phyloP scores from a whole-genome alignment of 2,888 invertebrate genomes.

The Ptycholaimellus sp. region DNA sequence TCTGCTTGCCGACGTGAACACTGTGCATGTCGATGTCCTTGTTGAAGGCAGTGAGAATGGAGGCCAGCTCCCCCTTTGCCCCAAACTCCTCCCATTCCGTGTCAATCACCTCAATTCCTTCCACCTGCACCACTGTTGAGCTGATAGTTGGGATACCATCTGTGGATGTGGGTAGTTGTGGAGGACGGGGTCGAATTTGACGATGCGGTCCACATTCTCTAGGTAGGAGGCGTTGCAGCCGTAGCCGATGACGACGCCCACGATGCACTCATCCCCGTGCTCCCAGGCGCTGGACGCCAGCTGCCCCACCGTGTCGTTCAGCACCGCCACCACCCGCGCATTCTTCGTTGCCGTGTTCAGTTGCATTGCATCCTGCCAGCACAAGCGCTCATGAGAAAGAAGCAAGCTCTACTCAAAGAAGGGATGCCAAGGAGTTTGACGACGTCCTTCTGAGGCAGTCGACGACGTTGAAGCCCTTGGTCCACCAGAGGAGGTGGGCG shows the following conservation, averaged over 20 bases:
- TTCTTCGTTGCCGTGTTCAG: conserved; percentile 22
- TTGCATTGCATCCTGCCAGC: conserved; percentile 23
- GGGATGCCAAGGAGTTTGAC: conserved; percentile 19
- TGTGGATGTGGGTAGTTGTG: conserved; percentile 17
- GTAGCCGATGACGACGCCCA: conserved; percentile 24
- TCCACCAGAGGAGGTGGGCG: conserved; percentile 25
- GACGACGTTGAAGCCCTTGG: conserved; percentile 24
- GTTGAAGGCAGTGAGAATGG: conserved; percentile 22
- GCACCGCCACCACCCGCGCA: conserved; percentile 24
- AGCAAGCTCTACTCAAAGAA: too few relatives aligned
- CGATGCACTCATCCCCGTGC: conserved; percentile 22
- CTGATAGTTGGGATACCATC: too few relatives aligned
- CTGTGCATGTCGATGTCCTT: conserved; percentile 19
- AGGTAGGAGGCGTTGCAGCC: conserved; percentile 25
- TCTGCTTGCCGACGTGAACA: conserved; percentile 24
- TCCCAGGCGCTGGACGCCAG: conserved; percentile 22
- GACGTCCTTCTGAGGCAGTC: conserved; percentile 25
- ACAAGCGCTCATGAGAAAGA: too few relatives aligned
- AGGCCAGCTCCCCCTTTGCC: conserved; percentile 20
- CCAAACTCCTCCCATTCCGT: conserved; percentile 27
- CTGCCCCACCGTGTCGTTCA: conserved; percentile 26
- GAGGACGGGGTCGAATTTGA: conserved; percentile 19
- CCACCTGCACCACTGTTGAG: too few relatives aligned
- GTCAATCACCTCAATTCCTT: conserved; percentile 23
- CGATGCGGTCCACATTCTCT: conserved; percentile 20